These are phyloP conservation scores for Bombus haemorrhoidalis DNA, from an alignment of 1,140 invertebrate genomes.

Conservation along the genomic window DNA sequence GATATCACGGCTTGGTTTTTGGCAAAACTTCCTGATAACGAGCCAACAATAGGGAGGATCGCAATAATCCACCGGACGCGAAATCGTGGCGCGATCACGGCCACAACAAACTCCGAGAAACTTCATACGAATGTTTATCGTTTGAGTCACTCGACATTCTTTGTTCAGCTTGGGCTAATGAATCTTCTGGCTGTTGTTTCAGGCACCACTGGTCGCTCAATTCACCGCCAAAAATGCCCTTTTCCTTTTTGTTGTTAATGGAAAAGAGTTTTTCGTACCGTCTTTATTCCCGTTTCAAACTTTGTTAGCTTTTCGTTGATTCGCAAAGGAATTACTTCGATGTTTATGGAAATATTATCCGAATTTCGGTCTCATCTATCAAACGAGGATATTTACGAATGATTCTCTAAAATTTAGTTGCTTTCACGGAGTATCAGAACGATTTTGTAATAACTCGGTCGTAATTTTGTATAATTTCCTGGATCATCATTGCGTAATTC, in stretches of 20 bases:
- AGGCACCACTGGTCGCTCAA: constrained; percentile 2
- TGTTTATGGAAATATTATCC: too few relatives aligned
- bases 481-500: too few relatives aligned
- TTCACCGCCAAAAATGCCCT: background rate
- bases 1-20: background rate
- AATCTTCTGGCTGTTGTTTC: constrained; percentile 20
- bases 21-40: constrained; percentile 40
- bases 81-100: background rate
- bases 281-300: too few relatives aligned
- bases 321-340: too few relatives aligned
- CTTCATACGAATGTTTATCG: constrained; percentile 1
- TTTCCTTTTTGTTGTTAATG: background rate
- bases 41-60: constrained; percentile 31
- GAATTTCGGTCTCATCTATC: too few relatives aligned
- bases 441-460: too few relatives aligned
- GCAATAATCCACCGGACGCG: constrained; percentile 1
- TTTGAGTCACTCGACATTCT: constrained; percentile 24
- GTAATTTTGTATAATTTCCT: too few relatives aligned
- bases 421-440: too few relatives aligned
- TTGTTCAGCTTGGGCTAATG: background rate
- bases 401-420: too few relatives aligned
- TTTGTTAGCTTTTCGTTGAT: too few relatives aligned
- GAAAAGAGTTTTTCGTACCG: too few relatives aligned
- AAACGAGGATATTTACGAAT: too few relatives aligned
- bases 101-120: background rate